Percentiles rank a stretch among this genome's conserved stretches.
These are phyloP conservation scores for Neosilurus mollespiculum DNA, from an alignment of 2,797 vertebrate genomes.

Conservation along the genomic window DNA sequence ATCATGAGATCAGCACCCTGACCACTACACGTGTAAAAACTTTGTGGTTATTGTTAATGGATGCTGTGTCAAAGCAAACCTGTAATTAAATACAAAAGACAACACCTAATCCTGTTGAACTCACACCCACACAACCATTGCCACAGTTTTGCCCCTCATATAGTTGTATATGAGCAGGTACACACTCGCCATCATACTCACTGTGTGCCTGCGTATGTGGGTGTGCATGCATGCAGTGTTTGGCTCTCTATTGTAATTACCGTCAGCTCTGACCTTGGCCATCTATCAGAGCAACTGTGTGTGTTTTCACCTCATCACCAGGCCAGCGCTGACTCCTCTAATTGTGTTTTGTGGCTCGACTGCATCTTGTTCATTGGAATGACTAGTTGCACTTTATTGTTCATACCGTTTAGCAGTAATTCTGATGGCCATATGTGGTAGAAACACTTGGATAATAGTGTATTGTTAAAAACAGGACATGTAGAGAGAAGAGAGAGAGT, in stretches of 20 bases:
- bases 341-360: conserved; percentile 7
- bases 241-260: conserved; percentile 33
- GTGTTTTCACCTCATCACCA: conserved; percentile 14
- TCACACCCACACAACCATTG: not conserved
- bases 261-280: conserved; percentile 19
- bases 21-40: not conserved
- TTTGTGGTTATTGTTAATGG: not conserved
- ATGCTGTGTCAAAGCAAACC: not conserved
- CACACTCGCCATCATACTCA: not conserved
- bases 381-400: conserved; percentile 5
- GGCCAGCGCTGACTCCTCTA: conserved; percentile 2
- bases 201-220: conserved; percentile 19
- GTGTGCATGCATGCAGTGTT: conserved; percentile 18
- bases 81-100: not conserved
- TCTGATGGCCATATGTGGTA: not conserved
- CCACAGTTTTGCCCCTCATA: not conserved
- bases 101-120: not conserved
- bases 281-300: conserved; percentile 3
- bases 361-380: not conserved
- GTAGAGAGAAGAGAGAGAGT: not conserved
- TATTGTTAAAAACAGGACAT: not conserved
- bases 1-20: no score
- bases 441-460: not conserved
- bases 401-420: conserved; percentile 7
- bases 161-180: not conserved